Base-by-base conservation (phyloP, 2,888 invertebrate genomes). In the Mesopsocus fuscifrons region DNA sequence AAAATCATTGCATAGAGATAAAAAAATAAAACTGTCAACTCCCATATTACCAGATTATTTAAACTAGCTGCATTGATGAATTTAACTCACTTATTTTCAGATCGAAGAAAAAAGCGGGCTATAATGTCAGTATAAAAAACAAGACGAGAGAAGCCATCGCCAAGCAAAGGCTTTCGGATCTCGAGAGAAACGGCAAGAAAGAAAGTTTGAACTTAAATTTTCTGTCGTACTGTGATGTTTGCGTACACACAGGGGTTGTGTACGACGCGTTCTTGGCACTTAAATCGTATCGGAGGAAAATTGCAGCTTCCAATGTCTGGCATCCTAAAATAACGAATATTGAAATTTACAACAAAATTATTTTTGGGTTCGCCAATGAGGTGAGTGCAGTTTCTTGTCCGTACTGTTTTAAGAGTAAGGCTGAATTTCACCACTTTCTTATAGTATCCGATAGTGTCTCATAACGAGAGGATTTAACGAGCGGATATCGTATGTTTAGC, bases 341-440 rank as follows among this genome's bases (percentile, higher is more conserved):
- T 3, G 67, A 66, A 48, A 60, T 78, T 5, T 84, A 74, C 56
- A 81, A 82, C 53, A 66, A 70, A 23, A 53, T 85, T 3, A 53
- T 85, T 49, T 74, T 74, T 53, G 77, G 75, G 16, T 81, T 72
- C 58, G 80, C 82, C 1, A 63, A 63, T 33, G 66, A 64, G 54
- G 73, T 72, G 57, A 57, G 52, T 50, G 11, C 40, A n/a, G 35
- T 16, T 34, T 34, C 33, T 26, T n/a, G n/a, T n/a, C n/a, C n/a
- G n/a, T n/a, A n/a, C n/a, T n/a, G n/a, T n/a, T n/a, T n/a, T n/a
- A n/a, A n/a, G n/a, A n/a, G n/a, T n/a, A n/a, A n/a, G n/a, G n/a
- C n/a, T n/a, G n/a, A n/a, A n/a, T n/a, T n/a, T n/a, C n/a, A n/a
- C n/a, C n/a, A n/a, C n/a, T n/a, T n/a, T n/a, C n/a, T n/a, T n/a